Conservation (phyloP, 2,797 vertebrate genomes). For the Denticeps clupeoides region DNA sequence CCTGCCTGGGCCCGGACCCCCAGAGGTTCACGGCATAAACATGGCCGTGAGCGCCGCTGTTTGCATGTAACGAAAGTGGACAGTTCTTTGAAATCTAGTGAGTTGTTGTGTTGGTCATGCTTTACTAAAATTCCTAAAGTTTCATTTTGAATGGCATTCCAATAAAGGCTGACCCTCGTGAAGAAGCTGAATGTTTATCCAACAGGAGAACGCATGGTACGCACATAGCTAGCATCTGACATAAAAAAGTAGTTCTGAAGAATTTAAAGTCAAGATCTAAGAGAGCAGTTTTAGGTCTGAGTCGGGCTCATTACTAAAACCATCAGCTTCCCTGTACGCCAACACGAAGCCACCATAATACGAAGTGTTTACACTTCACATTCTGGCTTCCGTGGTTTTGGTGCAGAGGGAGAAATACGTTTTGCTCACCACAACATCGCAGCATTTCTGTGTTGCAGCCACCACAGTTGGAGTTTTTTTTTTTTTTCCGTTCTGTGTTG, state of each 20-base stretch:
- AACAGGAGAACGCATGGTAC: too few relatives aligned
- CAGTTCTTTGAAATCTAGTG: background rate
- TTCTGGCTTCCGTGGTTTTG: slow-evolving; percentile 16
- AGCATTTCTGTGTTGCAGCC: slow-evolving; percentile 10
- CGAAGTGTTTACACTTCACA: slow-evolving; percentile 6
- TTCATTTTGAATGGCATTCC: background rate
- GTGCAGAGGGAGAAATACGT: slow-evolving; percentile 4
- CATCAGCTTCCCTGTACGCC: too few relatives aligned
- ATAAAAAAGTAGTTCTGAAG: too few relatives aligned
- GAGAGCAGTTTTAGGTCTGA: too few relatives aligned
- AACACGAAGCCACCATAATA: too few relatives aligned
- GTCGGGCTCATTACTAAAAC: too few relatives aligned
- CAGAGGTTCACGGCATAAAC: too few relatives aligned
- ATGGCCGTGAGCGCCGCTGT: background rate
- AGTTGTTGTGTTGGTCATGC: slow-evolving; percentile 1
- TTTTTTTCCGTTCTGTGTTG: too few relatives aligned
- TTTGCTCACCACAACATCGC: slow-evolving; percentile 13
- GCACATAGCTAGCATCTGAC: too few relatives aligned
- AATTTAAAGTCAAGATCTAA: too few relatives aligned
- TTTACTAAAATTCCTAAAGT: slow-evolving; percentile 4
- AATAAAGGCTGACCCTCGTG: slow-evolving; percentile 4
- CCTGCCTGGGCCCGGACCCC: too few relatives aligned
- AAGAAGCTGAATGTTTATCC: background rate
- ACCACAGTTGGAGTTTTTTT: too few relatives aligned
- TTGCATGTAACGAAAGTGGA: background rate